phyloP scores from a whole-genome alignment of 2,888 invertebrate species.

The Drosophila lutescens region DNA sequence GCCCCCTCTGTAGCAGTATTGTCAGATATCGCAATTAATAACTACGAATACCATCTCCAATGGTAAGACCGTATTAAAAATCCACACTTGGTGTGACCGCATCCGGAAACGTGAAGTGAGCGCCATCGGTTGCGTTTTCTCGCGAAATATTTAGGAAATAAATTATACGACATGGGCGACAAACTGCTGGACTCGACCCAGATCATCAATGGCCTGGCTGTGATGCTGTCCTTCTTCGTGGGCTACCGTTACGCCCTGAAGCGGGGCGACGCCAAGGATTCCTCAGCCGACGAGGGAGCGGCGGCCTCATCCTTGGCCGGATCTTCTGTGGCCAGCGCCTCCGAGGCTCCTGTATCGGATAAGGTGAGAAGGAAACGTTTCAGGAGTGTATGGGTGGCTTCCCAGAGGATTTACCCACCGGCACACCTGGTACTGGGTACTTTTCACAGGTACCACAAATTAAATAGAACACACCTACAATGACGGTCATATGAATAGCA shows the following conservation, averaged over 20 bases:
- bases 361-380: conserved; percentile 49
- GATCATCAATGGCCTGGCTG: conserved; percentile 83
- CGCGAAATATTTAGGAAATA: conserved; percentile 25
- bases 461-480: conserved; percentile 2
- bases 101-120: conserved; percentile 38
- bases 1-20: background rate
- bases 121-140: conserved; percentile 42
- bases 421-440: background rate
- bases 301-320: conserved; percentile 12
- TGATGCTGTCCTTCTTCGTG: conserved; percentile 84
- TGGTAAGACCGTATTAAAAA: conserved; percentile 6
- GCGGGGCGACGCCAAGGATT: conserved; percentile 65
- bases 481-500: conserved; percentile 5
- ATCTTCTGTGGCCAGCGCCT: conserved; percentile 5
- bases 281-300: conserved; percentile 13
- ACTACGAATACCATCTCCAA: background rate
- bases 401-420: background rate
- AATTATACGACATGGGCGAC: conserved; percentile 70
- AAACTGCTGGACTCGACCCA: conserved; percentile 82
- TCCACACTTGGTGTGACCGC: conserved; percentile 27
- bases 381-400: background rate
- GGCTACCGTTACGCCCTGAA: conserved; percentile 84
- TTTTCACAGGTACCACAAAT: conserved; percentile 1
- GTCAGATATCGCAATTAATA: background rate
- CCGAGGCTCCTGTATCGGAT: conserved; percentile 51